These are phyloP conservation scores for Delphinapterus leucas DNA, from an alignment of 2,113 vertebrate species.

Conservation along the genomic window DNA sequence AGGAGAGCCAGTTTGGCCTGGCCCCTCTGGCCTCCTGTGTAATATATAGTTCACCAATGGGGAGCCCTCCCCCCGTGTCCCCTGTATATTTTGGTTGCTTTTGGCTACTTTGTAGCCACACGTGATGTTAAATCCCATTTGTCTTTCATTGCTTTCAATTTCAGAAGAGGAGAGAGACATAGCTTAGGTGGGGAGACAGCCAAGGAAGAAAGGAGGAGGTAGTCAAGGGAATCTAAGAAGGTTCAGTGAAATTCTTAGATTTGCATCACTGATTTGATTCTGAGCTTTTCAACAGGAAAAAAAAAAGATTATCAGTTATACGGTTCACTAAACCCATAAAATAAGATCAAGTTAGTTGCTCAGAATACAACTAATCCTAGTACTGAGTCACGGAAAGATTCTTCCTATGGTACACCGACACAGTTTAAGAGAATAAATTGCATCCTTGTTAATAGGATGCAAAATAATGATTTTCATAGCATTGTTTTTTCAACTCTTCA, in stretches of 20 bases:
- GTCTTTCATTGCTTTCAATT: background rate
- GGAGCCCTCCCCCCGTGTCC: accelerated
- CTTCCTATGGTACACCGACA: background rate
- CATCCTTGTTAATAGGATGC: background rate
- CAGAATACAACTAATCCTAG: background rate
- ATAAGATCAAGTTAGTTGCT: background rate
- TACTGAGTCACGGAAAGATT: background rate
- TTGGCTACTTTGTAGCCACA: background rate
- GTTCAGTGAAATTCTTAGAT: background rate
- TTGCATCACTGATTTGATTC: background rate
- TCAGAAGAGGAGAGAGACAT: background rate
- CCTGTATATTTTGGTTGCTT: background rate
- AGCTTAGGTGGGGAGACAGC: too few species aligned
- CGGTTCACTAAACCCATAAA: background rate
- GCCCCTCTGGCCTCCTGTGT: background rate
- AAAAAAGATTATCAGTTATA: background rate
- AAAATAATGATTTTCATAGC: background rate
- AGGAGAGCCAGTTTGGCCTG: background rate
- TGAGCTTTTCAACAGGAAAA: background rate
- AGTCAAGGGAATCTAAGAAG: background rate
- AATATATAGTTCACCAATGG: accelerated
- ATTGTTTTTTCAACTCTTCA: background rate
- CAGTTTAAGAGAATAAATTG: background rate
- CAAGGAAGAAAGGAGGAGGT: background rate
- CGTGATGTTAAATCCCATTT: background rate